Percentiles rank a stretch among this genome's conserved stretches.
phyloP scores from a whole-genome alignment of 2,797 vertebrate species.

The Onychomys arenicola region DNA sequence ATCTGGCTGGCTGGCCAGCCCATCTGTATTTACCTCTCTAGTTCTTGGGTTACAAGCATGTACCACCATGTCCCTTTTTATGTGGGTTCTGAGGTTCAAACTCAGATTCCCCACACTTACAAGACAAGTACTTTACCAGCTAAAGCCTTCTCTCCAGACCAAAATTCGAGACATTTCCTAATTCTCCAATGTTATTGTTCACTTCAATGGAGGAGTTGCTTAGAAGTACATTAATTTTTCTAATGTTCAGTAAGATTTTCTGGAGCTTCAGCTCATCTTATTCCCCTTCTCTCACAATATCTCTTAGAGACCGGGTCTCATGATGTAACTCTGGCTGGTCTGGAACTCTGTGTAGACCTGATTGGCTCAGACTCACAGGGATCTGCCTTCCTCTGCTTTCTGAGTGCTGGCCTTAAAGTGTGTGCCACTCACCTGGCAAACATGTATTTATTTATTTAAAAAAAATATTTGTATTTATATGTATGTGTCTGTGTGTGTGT shows the following conservation, averaged over 20 bases:
- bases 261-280: neutral
- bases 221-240: neutral
- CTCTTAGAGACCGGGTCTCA: neutral
- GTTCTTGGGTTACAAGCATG: too few species aligned
- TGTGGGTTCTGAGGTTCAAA: neutral
- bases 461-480: neutral
- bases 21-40: neutral
- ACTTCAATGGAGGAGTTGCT: neutral
- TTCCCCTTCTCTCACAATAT: neutral
- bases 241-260: slow-evolving; percentile 9
- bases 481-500: neutral
- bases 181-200: neutral
- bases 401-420: neutral
- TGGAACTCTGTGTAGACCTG: neutral
- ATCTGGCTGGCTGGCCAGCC: neutral
- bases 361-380: neutral
- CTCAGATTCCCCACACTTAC: neutral
- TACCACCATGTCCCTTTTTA: neutral
- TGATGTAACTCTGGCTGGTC: neutral
- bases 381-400: neutral
- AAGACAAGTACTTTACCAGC: neutral
- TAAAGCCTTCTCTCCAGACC: neutral
- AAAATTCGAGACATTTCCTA: neutral
- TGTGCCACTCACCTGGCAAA: neutral
- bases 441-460: neutral